Percentiles rank a stretch among this genome's conserved stretches.
These are phyloP conservation scores for Phylloscopus collybita DNA, from an alignment of 2,797 vertebrate species.

Conservation along the genomic window DNA sequence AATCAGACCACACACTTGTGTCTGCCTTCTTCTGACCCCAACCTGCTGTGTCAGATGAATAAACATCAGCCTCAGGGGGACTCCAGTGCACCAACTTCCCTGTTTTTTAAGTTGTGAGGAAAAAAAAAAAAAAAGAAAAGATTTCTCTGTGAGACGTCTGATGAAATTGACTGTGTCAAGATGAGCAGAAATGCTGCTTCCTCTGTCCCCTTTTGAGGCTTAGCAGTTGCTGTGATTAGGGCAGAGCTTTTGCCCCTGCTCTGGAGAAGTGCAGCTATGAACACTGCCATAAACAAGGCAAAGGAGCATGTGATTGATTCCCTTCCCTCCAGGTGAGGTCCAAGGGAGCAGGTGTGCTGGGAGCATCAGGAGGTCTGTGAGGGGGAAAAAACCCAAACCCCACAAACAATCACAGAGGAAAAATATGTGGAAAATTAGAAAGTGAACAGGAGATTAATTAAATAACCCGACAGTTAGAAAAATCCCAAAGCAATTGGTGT, in stretches of 20 bases:
- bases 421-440: neutral
- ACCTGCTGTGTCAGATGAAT: neutral
- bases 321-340: neutral
- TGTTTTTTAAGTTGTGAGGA: neutral
- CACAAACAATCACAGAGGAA: neutral
- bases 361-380: neutral
- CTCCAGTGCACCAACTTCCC: neutral
- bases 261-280: neutral
- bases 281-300: neutral
- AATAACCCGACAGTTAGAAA: neutral
- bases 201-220: neutral
- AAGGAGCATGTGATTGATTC: neutral
- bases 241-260: neutral
- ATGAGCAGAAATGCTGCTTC: neutral
- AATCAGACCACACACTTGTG: neutral
- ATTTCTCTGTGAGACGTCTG: neutral
- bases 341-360: neutral
- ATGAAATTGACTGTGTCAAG: neutral
- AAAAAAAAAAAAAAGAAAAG: neutral
- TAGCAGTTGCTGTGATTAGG: neutral
- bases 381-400: accelerated
- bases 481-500: neutral
- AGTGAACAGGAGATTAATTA: neutral
- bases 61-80: neutral
- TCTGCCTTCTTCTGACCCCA: neutral